Percentiles rank a stretch among this genome's conserved stretches.
phyloP scores from a whole-genome alignment of 2,797 vertebrate genomes.

The Lepus townsendii region DNA sequence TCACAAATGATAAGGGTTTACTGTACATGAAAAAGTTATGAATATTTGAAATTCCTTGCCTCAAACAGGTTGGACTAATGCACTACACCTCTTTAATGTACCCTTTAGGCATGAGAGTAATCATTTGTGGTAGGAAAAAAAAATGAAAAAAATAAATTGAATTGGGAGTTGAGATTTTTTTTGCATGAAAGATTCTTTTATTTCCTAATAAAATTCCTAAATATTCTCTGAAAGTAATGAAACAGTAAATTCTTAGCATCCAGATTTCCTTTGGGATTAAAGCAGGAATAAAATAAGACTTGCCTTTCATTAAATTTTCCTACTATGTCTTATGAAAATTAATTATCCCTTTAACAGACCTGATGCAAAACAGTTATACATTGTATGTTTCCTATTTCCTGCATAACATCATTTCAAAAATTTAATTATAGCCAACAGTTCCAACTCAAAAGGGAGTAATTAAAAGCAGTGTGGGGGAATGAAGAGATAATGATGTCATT shows the following conservation, averaged over 20 bases:
- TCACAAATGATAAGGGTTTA: constrained; percentile 20
- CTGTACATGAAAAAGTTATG: constrained; percentile 38
- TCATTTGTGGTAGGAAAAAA: constrained; percentile 29
- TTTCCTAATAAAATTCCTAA: constrained; percentile 26
- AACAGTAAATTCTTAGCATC: constrained; percentile 54
- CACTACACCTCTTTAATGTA: neutral
- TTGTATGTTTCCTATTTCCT: constrained; percentile 75
- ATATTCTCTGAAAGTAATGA: constrained; percentile 66
- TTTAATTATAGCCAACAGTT: constrained; percentile 85
- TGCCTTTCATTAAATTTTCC: constrained; percentile 81
- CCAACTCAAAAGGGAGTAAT: constrained; percentile 86
- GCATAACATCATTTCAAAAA: constrained; percentile 77
- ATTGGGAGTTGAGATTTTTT: neutral
- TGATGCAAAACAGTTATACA: constrained; percentile 79
- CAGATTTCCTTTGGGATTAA: constrained; percentile 75
- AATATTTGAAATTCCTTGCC: constrained; percentile 64
- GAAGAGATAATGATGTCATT: constrained; percentile 85
- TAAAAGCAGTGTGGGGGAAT: constrained; percentile 79
- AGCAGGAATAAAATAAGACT: constrained; percentile 77
- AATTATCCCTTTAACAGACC: constrained; percentile 83
- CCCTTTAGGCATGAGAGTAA: neutral
- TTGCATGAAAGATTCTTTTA: constrained; percentile 30
- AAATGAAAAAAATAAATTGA: neutral
- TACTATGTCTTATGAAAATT: constrained; percentile 84
- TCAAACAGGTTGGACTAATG: constrained; percentile 37